Conservation (phyloP, 2,888 invertebrate species). For the Nephrotoma guestfalica region DNA sequence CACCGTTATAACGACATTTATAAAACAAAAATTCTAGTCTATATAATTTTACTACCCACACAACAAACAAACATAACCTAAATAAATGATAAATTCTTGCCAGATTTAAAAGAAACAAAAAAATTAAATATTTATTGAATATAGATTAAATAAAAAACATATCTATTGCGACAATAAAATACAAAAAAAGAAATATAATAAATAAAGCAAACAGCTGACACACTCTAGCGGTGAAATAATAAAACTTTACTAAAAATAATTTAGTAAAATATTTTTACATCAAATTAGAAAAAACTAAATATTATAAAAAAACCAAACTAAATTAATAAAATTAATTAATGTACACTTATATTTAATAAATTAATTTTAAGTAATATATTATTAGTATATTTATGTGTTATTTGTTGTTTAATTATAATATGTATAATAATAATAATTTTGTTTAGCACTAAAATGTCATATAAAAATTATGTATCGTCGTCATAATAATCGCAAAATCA, state of each 20-base stretch:
- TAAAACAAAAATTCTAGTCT: neutral
- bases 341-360: neutral
- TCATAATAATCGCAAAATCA: neutral
- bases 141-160: neutral
- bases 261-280: neutral
- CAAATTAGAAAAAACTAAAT: neutral
- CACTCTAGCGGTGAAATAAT: neutral
- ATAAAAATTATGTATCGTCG: neutral
- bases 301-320: neutral
- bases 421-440: neutral
- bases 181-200: neutral
- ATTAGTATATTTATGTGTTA: neutral
- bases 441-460: neutral
- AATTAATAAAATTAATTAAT: neutral
- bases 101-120: neutral
- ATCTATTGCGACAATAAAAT: neutral
- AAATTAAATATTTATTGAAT: neutral
- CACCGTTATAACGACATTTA: neutral
- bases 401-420: neutral
- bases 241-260: neutral
- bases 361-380: neutral
- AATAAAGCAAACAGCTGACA: neutral
- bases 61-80: neutral
- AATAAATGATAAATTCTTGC: neutral
- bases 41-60: neutral